Percentiles rank a stretch among this genome's conserved stretches.
Evolutionary conservation across 2,888 invertebrate genomes (phyloP).

Genomic region (Catotricha subobsoleta): DNA sequence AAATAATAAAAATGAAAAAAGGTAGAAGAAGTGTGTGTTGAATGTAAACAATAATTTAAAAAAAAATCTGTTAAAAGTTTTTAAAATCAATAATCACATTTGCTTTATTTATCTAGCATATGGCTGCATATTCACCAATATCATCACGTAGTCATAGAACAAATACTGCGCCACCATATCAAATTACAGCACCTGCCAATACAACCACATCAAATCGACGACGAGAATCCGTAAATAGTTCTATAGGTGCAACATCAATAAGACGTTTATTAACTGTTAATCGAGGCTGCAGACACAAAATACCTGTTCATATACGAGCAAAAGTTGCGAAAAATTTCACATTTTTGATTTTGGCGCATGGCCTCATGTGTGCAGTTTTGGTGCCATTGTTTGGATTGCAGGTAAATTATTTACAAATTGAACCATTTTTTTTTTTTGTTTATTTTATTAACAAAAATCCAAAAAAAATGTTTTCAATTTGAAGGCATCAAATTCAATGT

Average conservation of each 20-base stretch:
- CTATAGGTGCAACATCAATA: constrained; percentile 60
- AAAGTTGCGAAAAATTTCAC: constrained; percentile 24
- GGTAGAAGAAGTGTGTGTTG: no score
- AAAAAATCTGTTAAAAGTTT: no score
- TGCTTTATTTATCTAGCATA: constrained; percentile 25
- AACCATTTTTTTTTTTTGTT: background rate
- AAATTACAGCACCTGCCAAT: constrained; percentile 17
- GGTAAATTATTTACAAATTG: constrained; percentile 3
- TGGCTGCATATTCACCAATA: constrained; percentile 41
- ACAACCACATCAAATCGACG: constrained; percentile 25
- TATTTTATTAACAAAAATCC: background rate
- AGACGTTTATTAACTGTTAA: constrained; percentile 47
- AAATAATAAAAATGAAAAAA: no score
- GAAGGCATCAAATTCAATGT: constrained; percentile 27
- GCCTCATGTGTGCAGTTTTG: constrained; percentile 22
- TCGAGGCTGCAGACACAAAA: constrained; percentile 28
- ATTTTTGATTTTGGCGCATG: constrained; percentile 23
- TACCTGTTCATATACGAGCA: constrained; percentile 25
- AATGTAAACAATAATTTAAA: no score
- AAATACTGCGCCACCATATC: constrained; percentile 27
- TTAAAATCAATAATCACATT: no score
- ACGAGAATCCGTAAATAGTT: constrained; percentile 51
- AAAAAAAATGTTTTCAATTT: background rate
- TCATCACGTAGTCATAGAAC: constrained; percentile 36
- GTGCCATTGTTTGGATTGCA: constrained; percentile 23